These are phyloP conservation scores for Nomada fucata DNA, from an alignment of 2,888 invertebrate species.

Conservation along the genomic window DNA sequence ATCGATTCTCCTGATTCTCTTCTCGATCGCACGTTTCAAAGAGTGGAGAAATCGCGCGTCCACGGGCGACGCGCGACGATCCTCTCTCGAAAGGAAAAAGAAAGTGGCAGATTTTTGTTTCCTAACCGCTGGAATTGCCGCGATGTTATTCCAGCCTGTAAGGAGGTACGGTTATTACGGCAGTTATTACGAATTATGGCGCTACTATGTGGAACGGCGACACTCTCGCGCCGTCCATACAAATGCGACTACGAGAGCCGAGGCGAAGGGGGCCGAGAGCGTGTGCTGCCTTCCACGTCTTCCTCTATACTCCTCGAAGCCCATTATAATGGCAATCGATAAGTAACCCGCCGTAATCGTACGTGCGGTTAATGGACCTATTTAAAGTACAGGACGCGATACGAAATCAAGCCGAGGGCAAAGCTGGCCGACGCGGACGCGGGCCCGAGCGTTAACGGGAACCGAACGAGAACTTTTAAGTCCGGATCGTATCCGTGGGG, in stretches of 20 bases:
- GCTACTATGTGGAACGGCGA: slow-evolving; percentile 67
- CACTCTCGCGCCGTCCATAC: slow-evolving; percentile 50
- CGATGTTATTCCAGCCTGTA: slow-evolving; percentile 74
- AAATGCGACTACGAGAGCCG: slow-evolving; percentile 29
- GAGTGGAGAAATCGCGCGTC: not conserved
- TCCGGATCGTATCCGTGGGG: not conserved
- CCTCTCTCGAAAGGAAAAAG: not conserved
- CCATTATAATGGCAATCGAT: slow-evolving; percentile 79
- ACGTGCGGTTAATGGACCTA: slow-evolving; percentile 73
- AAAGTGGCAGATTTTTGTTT: slow-evolving; percentile 43
- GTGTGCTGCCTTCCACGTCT: slow-evolving; percentile 36
- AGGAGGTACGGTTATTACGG: slow-evolving; percentile 78
- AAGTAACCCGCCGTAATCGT: slow-evolving; percentile 78
- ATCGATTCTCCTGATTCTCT: not conserved
- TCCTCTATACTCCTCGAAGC: slow-evolving; percentile 45
- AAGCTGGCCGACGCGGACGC: slow-evolving; percentile 1
- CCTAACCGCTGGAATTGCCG: slow-evolving; percentile 70
- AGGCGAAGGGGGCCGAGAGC: not conserved
- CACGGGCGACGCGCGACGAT: not conserved
- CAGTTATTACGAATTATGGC: slow-evolving; percentile 80
- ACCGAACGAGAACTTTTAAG: slow-evolving; percentile 18
- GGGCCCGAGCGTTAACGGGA: slow-evolving; percentile 18
- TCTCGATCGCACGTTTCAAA: not conserved
- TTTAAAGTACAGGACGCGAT: slow-evolving; percentile 72
- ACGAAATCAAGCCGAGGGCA: slow-evolving; percentile 23